These are phyloP conservation scores for Trachelus troglodyta DNA, from an alignment of 2,888 invertebrate genomes.

Conservation along the genomic window DNA sequence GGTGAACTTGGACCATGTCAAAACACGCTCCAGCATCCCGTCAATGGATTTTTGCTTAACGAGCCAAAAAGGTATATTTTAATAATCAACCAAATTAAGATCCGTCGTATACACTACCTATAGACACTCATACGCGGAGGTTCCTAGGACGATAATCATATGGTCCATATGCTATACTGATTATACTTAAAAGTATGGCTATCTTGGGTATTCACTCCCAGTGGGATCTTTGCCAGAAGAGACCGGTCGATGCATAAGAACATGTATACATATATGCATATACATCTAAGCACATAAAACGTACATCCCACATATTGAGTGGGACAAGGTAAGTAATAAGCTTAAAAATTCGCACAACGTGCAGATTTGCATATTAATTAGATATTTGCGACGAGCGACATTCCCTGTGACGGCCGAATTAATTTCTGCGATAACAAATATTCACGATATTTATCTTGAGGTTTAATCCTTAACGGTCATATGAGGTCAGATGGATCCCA, in stretches of 20 bases:
- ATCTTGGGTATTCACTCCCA: neutral
- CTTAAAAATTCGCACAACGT: slow-evolving; percentile 17
- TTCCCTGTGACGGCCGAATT: neutral
- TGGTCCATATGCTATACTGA: neutral
- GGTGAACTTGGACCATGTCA: neutral
- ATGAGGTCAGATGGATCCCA: no score
- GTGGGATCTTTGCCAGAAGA: slow-evolving; percentile 46
- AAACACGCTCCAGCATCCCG: neutral
- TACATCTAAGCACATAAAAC: neutral
- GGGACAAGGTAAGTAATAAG: slow-evolving; percentile 8
- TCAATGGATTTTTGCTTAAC: neutral
- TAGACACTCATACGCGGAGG: no score
- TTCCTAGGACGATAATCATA: neutral
- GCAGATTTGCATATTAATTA: slow-evolving; percentile 28
- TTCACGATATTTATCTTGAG: slow-evolving; percentile 3
- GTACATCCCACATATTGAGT: neutral
- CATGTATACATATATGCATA: slow-evolving; percentile 4
- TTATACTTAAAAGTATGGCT: neutral
- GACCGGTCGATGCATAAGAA: slow-evolving; percentile 37
- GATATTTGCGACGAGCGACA: slow-evolving; percentile 11
- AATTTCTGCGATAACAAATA: slow-evolving; percentile 21
- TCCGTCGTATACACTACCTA: neutral
- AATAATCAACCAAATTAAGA: neutral
- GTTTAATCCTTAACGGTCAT: no score
- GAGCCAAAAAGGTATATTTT: neutral